Evolutionary conservation across 2,888 invertebrate genomes (phyloP).

Genomic region (Portevinia maculata): DNA sequence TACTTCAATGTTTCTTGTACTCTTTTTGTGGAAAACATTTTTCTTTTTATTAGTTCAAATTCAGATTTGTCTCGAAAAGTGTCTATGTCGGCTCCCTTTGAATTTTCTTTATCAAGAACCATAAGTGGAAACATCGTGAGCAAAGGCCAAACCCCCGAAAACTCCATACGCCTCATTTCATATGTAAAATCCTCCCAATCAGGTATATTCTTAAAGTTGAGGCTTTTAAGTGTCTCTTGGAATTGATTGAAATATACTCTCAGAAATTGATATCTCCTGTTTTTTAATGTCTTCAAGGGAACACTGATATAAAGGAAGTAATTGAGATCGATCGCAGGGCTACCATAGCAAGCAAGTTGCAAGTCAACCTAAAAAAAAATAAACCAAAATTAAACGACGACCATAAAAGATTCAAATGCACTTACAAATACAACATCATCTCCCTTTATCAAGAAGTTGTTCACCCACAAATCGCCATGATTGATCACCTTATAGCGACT

Average conservation of each 20-base stretch:
- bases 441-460: conserved; percentile 82
- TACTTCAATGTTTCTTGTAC: conserved; percentile 5
- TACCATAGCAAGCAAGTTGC: conserved; percentile 17
- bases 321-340: conserved; percentile 29
- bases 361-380: conserved; percentile 37
- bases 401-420: conserved; percentile 4
- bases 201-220: conserved; percentile 22
- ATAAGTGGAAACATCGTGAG: not conserved
- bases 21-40: conserved; percentile 33
- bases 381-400: conserved; percentile 68
- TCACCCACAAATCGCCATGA: conserved; percentile 83
- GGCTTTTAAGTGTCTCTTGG: conserved; percentile 8
- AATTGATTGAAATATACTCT: conserved; percentile 34
- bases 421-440: conserved; percentile 78
- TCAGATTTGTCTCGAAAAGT: not conserved
- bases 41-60: not conserved
- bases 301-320: conserved; percentile 33
- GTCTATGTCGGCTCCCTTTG: conserved; percentile 23
- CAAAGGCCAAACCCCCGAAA: conserved; percentile 38
- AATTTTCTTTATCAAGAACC: conserved; percentile 2
- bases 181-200: conserved; percentile 42
- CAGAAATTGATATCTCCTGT: conserved; percentile 30
- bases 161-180: conserved; percentile 58
- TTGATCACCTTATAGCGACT: conserved; percentile 78
- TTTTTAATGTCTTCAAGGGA: conserved; percentile 14